These are phyloP conservation scores for Ceratitis capitata DNA, from an alignment of 1,140 invertebrate genomes.

Conservation along the genomic window DNA sequence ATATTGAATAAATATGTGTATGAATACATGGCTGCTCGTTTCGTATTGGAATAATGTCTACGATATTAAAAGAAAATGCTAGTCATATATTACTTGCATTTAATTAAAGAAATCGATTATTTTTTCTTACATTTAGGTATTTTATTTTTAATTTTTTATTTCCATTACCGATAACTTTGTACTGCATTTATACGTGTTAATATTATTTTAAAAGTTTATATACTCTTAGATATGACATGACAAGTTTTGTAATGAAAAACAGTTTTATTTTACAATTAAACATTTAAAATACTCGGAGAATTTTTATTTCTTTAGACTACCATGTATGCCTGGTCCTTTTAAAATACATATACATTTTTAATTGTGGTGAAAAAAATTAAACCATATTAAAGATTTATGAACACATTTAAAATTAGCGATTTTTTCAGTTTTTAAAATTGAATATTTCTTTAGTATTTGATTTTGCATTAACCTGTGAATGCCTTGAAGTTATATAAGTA, in stretches of 20 bases:
- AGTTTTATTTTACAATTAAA: neutral
- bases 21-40: neutral
- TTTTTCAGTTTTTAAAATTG: no score
- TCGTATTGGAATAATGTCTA: neutral
- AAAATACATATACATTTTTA: neutral
- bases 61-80: neutral
- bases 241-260: neutral
- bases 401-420: no score
- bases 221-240: neutral
- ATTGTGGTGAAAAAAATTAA: neutral
- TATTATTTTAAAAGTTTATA: neutral
- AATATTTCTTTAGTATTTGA: no score
- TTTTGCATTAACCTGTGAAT: no score
- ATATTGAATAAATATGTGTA: neutral
- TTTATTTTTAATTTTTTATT: neutral
- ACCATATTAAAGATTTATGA: no score
- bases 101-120: neutral
- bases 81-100: neutral
- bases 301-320: neutral
- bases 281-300: neutral
- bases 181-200: slow-evolving; percentile 2
- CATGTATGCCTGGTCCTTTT: neutral
- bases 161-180: neutral
- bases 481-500: no score
- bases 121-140: neutral